Percentiles rank a stretch among this genome's conserved stretches.
phyloP scores from a whole-genome alignment of 2,797 vertebrate species.

The Pantherophis vulpinus region DNA sequence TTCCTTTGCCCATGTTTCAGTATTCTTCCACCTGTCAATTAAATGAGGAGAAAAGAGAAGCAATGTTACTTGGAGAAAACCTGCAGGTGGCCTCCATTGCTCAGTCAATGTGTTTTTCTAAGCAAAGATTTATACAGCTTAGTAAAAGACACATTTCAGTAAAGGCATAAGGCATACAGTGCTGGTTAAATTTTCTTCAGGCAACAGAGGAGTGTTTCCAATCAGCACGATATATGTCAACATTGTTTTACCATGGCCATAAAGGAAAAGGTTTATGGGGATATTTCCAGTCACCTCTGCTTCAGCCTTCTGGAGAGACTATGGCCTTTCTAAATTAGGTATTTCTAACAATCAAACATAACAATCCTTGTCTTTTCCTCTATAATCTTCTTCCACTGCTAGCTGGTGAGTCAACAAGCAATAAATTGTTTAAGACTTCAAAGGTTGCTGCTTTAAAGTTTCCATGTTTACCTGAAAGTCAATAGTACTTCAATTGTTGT shows the following conservation, averaged over 20 bases:
- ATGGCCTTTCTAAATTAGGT: constrained; percentile 24
- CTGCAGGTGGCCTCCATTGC: constrained; percentile 13
- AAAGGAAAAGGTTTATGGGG: constrained; percentile 31
- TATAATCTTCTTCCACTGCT: neutral
- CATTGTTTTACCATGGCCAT: neutral
- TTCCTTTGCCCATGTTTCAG: constrained; percentile 10
- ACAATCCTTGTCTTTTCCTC: neutral
- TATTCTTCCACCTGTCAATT: constrained; percentile 32
- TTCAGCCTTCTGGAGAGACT: neutral
- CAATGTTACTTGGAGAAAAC: constrained; percentile 7
- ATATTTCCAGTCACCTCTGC: neutral
- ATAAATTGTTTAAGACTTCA: constrained; percentile 51
- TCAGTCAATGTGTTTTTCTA: constrained; percentile 37
- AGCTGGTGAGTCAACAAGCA: constrained; percentile 41
- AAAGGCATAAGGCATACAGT: neutral
- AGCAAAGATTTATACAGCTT: constrained; percentile 11
- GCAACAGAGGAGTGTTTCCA: constrained; percentile 3
- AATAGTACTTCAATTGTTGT: constrained; percentile 51
- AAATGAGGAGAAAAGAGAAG: constrained; percentile 14
- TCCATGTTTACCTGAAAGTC: constrained; percentile 52
- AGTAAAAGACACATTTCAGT: neutral
- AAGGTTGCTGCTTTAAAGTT: constrained; percentile 49
- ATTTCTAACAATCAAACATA: neutral
- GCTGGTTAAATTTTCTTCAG: constrained; percentile 2
- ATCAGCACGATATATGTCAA: constrained; percentile 2